A percentile compares a stretch with the other conserved stretches of the same genome.
Conservation (phyloP, 2,797 vertebrate species). For the Sparidentex hasta region DNA sequence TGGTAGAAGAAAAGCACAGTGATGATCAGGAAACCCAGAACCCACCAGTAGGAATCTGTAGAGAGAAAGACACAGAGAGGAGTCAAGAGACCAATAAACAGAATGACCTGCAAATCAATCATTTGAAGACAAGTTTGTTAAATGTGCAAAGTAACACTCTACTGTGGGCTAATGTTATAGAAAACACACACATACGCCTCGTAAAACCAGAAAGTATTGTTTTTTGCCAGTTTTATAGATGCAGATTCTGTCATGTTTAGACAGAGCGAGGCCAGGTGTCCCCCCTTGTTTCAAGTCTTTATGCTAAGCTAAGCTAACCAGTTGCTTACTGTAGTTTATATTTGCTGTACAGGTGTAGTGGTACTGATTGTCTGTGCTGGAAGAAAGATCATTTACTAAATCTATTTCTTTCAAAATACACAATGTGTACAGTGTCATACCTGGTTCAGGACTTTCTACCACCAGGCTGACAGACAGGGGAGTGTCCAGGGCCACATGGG, state of each 20-base stretch:
- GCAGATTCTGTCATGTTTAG: no score
- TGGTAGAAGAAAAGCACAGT: constrained; percentile 83
- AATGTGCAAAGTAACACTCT: not conserved
- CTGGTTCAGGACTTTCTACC: constrained; percentile 69
- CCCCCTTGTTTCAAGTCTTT: not conserved
- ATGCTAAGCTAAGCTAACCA: not conserved
- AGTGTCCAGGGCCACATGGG: constrained; percentile 82
- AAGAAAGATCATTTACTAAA: not conserved
- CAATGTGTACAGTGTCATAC: constrained; percentile 44
- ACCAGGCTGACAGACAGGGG: constrained; percentile 74
- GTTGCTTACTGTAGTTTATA: not conserved
- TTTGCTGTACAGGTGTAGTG: not conserved
- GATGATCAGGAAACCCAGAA: constrained; percentile 77
- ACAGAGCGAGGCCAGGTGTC: no score
- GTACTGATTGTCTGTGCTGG: not conserved
- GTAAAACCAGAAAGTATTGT: not conserved
- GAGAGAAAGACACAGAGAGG: constrained; percentile 40
- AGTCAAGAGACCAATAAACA: not conserved
- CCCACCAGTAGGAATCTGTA: constrained; percentile 77
- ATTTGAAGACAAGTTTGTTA: not conserved
- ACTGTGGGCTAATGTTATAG: not conserved
- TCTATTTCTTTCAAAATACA: not conserved
- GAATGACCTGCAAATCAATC: not conserved
- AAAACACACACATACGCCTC: not conserved
- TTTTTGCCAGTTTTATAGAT: not conserved